These are phyloP conservation scores for Tachysurus fulvidraco DNA, from an alignment of 2,113 vertebrate species.

Conservation along the genomic window DNA sequence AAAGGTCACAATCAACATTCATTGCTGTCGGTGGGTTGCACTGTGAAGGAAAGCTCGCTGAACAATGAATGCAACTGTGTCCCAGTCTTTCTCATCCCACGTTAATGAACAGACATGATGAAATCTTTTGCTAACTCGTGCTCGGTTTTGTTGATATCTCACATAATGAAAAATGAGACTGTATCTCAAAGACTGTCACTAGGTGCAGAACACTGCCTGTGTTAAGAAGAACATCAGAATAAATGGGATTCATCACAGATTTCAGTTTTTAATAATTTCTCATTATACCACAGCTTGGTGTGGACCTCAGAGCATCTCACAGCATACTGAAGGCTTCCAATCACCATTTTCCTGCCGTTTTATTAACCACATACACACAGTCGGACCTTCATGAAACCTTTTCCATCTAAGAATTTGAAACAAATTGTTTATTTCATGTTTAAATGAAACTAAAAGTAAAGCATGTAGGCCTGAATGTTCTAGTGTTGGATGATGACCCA, in stretches of 20 bases:
- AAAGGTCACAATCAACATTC: conserved; percentile 99
- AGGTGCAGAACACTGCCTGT: background rate
- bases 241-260: background rate
- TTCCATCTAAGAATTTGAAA: background rate
- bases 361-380: background rate
- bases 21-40: conserved; percentile 99
- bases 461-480: background rate
- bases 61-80: conserved; percentile 99
- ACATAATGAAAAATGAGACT: background rate
- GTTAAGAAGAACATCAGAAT: background rate
- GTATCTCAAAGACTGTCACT: background rate
- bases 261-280: background rate
- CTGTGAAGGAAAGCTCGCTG: conserved; percentile 96
- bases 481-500: background rate
- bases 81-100: conserved; percentile 79
- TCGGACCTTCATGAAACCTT: background rate
- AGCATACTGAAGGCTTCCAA: background rate
- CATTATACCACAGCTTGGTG: background rate
- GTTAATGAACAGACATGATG: background rate
- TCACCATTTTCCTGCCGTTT: background rate
- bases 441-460: background rate
- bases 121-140: conserved; percentile 16
- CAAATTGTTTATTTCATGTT: background rate
- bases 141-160: conserved; percentile 18
- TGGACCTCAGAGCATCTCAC: background rate